Conservation (phyloP, 1,140 invertebrate genomes). For the Drosophila orena region DNA sequence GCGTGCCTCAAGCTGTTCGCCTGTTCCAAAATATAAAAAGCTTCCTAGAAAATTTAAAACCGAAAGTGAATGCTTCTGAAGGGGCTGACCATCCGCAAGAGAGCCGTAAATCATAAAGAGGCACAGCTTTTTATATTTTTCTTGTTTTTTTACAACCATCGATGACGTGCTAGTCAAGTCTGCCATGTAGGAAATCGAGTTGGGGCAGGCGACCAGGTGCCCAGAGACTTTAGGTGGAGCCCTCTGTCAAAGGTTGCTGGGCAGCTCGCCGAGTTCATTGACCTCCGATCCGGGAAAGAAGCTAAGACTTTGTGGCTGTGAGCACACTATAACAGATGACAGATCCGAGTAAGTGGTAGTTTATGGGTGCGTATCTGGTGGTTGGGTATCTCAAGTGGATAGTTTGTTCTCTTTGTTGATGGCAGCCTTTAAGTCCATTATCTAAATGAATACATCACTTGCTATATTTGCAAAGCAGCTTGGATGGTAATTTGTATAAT, state of each 20-base stretch:
- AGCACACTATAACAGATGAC: constrained; percentile 8
- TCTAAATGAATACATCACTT: background rate
- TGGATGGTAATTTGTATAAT: background rate
- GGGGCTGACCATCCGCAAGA: constrained; percentile 3
- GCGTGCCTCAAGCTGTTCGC: constrained; percentile 52
- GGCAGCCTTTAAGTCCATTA: no score
- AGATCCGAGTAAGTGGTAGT: constrained; percentile 5
- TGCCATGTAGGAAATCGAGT: constrained; percentile 70
- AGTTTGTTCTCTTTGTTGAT: background rate
- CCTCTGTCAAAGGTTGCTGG: constrained; percentile 24
- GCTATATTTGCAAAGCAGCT: background rate
- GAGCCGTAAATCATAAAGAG: constrained; percentile 69
- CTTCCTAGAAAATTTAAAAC: constrained; percentile 78
- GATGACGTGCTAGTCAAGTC: background rate
- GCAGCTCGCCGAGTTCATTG: constrained; percentile 32
- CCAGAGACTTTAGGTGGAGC: constrained; percentile 42
- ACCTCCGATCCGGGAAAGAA: constrained; percentile 24
- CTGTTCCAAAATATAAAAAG: constrained; percentile 76
- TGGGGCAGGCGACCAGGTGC: constrained; percentile 52
- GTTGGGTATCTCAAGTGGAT: background rate
- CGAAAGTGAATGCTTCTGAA: constrained; percentile 64
- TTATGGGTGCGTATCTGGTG: background rate
- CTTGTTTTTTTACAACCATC: no score
- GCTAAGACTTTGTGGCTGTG: constrained; percentile 13
- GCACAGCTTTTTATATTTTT: background rate